Evolutionary conservation across 2,113 vertebrate genomes (phyloP), one percentile per base, ranked within the genome.

Genomic region (Rhinopomastus cyanomelas): DNA sequence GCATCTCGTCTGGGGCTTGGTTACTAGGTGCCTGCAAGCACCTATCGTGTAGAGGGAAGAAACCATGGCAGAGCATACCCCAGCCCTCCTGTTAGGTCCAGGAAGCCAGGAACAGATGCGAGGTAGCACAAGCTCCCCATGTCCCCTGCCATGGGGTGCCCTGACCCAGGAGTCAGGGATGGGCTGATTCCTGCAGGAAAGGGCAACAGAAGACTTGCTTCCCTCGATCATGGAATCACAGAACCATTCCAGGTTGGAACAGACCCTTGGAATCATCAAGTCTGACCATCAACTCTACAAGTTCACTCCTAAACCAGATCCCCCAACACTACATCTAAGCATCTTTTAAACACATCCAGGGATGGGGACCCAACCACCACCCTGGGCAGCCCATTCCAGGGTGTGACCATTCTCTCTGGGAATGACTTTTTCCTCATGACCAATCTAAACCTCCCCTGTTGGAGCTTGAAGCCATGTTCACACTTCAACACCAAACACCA

Each of bases 61-160:
- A 89, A 14, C 2, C 9, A 11, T 11, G n/a, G 82, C 69, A 86
- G 42, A 48, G 59, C 66, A 90, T 72, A 79, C 30, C 81, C 59
- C 64, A 52, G 75, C 59, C 59, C 79, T 85, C 75, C 64, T 19
- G 55, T 85, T 2, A 37, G 51, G 29, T 19, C 72, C 67, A 51
- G 57, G 39, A 68, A 61, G 9, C 5, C 46, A 16, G 49, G 60
- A 81, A 85, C 90, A 91, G 57, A 81, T 39, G 44, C 3, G 22
- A 1, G 0, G 69, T 65, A 80, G 49, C 2, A 0, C 12, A 17
- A 1, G 0, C 64, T 73, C 6, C 0, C 53, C 0, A 0, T 2
- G 26, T n/a, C 13, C 67, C 76, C 64, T 60, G 32, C 42, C 1
- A 0, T 60, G 61, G 19, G 29, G 3, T 0, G 2, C 55, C 44